A percentile compares a stretch with the other conserved stretches of the same genome.
phyloP scores from a whole-genome alignment of 2,888 invertebrate genomes.

The Pherbina coryleti region DNA sequence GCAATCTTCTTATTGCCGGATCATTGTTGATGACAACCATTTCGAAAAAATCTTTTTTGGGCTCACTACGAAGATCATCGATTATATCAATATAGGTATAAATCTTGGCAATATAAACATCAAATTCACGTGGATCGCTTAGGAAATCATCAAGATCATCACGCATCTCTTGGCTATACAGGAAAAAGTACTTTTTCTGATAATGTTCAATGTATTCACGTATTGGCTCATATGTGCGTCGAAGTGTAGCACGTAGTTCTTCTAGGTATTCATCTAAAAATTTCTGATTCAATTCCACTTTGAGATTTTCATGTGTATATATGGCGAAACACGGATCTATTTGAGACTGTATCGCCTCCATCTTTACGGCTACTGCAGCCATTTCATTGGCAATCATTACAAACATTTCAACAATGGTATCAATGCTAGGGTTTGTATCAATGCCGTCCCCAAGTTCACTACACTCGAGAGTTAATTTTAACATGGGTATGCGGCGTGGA shows the following conservation, averaged over 20 bases:
- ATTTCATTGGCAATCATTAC: slow-evolving; percentile 74
- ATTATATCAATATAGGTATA: slow-evolving; percentile 74
- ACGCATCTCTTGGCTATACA: slow-evolving; percentile 71
- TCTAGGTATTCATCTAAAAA: slow-evolving; percentile 71
- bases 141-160: slow-evolving; percentile 71
- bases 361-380: slow-evolving; percentile 72
- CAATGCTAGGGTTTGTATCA: slow-evolving; percentile 74
- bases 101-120: slow-evolving; percentile 75
- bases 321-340: slow-evolving; percentile 69
- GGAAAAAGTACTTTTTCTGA: slow-evolving; percentile 72
- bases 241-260: slow-evolving; percentile 72
- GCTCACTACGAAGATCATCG: slow-evolving; percentile 74
- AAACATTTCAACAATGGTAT: slow-evolving; percentile 73
- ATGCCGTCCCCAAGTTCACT: slow-evolving; percentile 59
- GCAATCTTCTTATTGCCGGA: slow-evolving; percentile 75
- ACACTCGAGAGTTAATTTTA: slow-evolving; percentile 72
- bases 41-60: slow-evolving; percentile 78
- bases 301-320: slow-evolving; percentile 71
- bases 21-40: slow-evolving; percentile 76
- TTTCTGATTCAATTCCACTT: slow-evolving; percentile 74
- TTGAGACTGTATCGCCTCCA: slow-evolving; percentile 72
- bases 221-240: slow-evolving; percentile 73
- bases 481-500: slow-evolving; percentile 73
- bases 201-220: slow-evolving; percentile 72
- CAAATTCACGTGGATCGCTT: slow-evolving; percentile 72